A percentile compares a stretch with the other conserved stretches of the same genome.
phyloP scores from a whole-genome alignment of 2,888 invertebrate species.

The Amblyjoppa fuscipennis region DNA sequence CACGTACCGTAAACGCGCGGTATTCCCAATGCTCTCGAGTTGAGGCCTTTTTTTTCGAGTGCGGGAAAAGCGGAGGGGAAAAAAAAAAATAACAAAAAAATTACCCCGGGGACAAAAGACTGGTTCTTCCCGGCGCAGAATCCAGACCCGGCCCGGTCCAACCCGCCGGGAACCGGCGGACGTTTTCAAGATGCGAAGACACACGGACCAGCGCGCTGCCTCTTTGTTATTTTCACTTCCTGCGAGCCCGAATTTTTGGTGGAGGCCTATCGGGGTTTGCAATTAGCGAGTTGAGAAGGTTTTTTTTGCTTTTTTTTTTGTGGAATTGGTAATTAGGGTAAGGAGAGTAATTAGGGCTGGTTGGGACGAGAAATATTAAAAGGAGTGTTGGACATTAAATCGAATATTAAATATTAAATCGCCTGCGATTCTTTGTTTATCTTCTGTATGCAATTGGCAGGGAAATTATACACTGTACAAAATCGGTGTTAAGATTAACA shows the following conservation, averaged over 20 bases:
- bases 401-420: too few species aligned
- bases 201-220: background rate
- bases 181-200: slow-evolving; percentile 45
- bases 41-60: slow-evolving; percentile 42
- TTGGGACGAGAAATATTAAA: too few species aligned
- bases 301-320: too few species aligned
- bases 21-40: slow-evolving; percentile 31
- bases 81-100: slow-evolving; percentile 15
- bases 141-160: slow-evolving; percentile 17
- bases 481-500: too few species aligned
- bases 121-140: slow-evolving; percentile 36
- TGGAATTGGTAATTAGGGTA: too few species aligned
- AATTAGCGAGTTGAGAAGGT: too few species aligned
- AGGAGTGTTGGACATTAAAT: too few species aligned
- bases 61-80: slow-evolving; percentile 37
- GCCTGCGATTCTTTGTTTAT: too few species aligned
- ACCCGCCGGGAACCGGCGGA: slow-evolving; percentile 29
- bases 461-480: too few species aligned
- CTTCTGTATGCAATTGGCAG: too few species aligned
- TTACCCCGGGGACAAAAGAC: slow-evolving; percentile 40
- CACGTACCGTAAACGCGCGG: background rate
- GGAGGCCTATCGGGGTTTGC: too few species aligned
- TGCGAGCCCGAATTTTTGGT: slow-evolving; percentile 30
- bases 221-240: slow-evolving; percentile 14
- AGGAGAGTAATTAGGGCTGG: too few species aligned